Evolutionary conservation across 2,797 vertebrate species (phyloP).

Genomic region (Parotocinclus haroldoi): DNA sequence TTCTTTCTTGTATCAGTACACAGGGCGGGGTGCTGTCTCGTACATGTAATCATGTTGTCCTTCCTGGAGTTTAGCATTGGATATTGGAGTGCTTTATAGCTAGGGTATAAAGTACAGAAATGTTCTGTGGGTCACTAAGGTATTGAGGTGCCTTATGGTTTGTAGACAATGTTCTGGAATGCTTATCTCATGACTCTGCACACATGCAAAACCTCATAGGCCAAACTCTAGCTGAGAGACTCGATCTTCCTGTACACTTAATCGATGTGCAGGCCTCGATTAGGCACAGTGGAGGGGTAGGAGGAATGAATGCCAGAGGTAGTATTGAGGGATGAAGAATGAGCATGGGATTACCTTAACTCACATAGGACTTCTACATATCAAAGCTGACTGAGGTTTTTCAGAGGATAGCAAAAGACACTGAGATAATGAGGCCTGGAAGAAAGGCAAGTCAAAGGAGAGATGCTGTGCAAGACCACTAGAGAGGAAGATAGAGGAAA

Average conservation of each 20-base stretch:
- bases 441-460: conserved; percentile 28
- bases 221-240: conserved; percentile 70
- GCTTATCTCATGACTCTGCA: conserved; percentile 71
- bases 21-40: too few relatives aligned
- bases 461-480: conserved; percentile 41
- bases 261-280: conserved; percentile 69
- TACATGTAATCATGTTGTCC: too few relatives aligned
- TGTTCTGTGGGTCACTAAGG: too few relatives aligned
- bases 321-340: conserved; percentile 68
- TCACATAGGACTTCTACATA: conserved; percentile 61
- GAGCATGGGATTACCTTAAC: conserved; percentile 66
- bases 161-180: conserved; percentile 47
- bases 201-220: conserved; percentile 72
- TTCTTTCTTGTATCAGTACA: too few relatives aligned
- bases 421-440: conserved; percentile 36
- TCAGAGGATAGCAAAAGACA: conserved; percentile 42
- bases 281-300: conserved; percentile 42
- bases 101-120: conserved; percentile 3
- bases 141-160: background rate
- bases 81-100: background rate
- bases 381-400: conserved; percentile 69
- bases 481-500: conserved; percentile 29
- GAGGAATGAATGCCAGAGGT: conserved; percentile 12
- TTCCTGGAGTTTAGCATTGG: background rate
- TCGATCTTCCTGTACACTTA: conserved; percentile 75